These are phyloP conservation scores for Erebia ligea DNA, from an alignment of 2,888 invertebrate genomes.

Conservation along the genomic window DNA sequence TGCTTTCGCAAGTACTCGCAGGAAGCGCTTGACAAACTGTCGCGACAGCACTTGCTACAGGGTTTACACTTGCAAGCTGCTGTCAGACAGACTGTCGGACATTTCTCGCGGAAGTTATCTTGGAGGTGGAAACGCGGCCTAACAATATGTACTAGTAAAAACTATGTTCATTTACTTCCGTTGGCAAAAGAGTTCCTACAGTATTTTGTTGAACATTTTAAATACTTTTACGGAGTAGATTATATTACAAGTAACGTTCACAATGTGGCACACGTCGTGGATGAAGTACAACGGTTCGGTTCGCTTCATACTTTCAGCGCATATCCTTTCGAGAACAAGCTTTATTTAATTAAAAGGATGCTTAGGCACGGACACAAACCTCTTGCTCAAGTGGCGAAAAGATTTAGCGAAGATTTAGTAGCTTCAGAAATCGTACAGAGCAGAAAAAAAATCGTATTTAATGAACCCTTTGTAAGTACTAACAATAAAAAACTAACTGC, in stretches of 20 bases:
- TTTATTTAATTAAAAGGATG: slow-evolving; percentile 33
- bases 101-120: no score
- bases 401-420: slow-evolving; percentile 18
- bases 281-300: slow-evolving; percentile 40
- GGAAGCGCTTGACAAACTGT: no score
- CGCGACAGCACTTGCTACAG: no score
- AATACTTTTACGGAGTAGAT: slow-evolving; percentile 36
- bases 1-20: no score
- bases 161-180: slow-evolving; percentile 1
- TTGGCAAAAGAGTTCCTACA: slow-evolving; percentile 26
- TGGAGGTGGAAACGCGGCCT: no score
- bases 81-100: no score
- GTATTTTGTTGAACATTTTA: slow-evolving; percentile 29
- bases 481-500: slow-evolving; percentile 1
- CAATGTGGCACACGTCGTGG: slow-evolving; percentile 37
- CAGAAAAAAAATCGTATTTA: slow-evolving; percentile 1
- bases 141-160: not conserved
- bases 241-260: slow-evolving; percentile 42
- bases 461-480: not conserved
- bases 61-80: no score
- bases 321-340: slow-evolving; percentile 39
- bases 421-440: slow-evolving; percentile 6
- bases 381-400: slow-evolving; percentile 33
- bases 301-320: slow-evolving; percentile 34
- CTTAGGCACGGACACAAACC: slow-evolving; percentile 38